Evolutionary conservation across 2,888 invertebrate genomes (phyloP).

Genomic region (Agrilus cyanescens): DNA sequence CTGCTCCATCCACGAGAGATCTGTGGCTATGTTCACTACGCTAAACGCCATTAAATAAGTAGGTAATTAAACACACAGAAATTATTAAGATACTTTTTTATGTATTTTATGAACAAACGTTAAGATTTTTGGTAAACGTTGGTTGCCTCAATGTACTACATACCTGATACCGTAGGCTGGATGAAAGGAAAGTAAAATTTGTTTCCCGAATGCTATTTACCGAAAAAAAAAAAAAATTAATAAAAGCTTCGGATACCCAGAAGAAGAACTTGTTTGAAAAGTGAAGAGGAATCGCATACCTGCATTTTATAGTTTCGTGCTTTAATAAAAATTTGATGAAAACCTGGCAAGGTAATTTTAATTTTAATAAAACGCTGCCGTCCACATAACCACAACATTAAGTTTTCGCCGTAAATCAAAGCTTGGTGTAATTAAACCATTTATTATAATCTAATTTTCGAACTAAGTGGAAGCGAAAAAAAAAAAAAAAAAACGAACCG

Average conservation of each 20-base stretch:
- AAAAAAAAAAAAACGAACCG: too few relatives aligned
- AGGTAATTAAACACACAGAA: too few relatives aligned
- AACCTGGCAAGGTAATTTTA: slow-evolving; percentile 11
- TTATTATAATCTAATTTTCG: slow-evolving; percentile 11
- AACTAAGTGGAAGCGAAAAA: neutral
- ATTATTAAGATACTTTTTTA: too few relatives aligned
- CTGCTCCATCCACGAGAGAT: too few relatives aligned
- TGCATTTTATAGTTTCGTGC: slow-evolving; percentile 9
- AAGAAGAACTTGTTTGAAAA: too few relatives aligned
- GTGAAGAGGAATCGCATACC: slow-evolving; percentile 1
- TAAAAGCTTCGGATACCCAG: neutral
- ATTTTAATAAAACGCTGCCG: slow-evolving; percentile 15
- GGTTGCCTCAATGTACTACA: neutral
- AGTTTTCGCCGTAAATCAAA: slow-evolving; percentile 12
- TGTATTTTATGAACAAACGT: too few relatives aligned
- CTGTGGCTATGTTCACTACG: too few relatives aligned
- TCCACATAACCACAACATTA: slow-evolving; percentile 11
- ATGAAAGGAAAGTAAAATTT: neutral
- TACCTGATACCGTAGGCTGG: slow-evolving; percentile 1
- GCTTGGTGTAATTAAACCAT: slow-evolving; percentile 13
- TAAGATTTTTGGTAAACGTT: neutral
- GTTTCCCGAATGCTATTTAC: too few relatives aligned
- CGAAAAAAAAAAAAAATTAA: neutral
- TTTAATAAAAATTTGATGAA: slow-evolving; percentile 13
- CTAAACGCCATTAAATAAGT: too few relatives aligned